These are phyloP conservation scores for Psilanteris sp. DNA, from an alignment of 1,140 invertebrate genomes.

Conservation along the genomic window DNA sequence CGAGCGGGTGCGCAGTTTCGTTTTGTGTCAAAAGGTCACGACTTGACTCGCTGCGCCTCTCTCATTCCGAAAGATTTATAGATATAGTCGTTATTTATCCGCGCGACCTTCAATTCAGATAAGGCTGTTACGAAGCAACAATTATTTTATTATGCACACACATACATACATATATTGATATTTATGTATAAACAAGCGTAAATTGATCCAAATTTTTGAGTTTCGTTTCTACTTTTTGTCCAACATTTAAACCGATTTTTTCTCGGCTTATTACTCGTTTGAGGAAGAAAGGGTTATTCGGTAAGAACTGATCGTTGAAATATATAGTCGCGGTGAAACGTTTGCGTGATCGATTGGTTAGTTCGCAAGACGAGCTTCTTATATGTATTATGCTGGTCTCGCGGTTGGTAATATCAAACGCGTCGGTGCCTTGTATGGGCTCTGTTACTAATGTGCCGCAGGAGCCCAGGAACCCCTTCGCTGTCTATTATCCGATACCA, in stretches of 20 bases:
- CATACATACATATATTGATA: too few species aligned
- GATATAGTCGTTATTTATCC: conserved; percentile 23
- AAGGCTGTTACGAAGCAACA: conserved; percentile 1
- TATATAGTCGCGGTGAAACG: conserved; percentile 47
- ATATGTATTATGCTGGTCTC: conserved; percentile 62
- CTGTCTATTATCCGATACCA: conserved; percentile 81
- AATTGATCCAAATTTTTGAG: too few species aligned
- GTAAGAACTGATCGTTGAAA: conserved; percentile 32
- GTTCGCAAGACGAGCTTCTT: conserved; percentile 60
- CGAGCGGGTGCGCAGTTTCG: not conserved
- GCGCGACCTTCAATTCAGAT: conserved; percentile 30
- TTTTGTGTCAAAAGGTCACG: conserved; percentile 27
- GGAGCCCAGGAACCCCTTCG: conserved; percentile 74
- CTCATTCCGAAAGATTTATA: conserved; percentile 28
- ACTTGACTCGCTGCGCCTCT: too few species aligned
- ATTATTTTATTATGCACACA: too few species aligned
- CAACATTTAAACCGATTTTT: too few species aligned
- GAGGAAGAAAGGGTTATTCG: not conserved
- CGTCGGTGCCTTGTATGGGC: conserved; percentile 76
- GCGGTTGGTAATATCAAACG: conserved; percentile 80
- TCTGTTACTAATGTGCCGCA: conserved; percentile 79
- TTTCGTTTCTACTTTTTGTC: too few species aligned
- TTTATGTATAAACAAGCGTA: too few species aligned
- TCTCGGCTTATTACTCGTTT: too few species aligned
- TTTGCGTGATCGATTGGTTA: conserved; percentile 58